Conservation (phyloP, 2,888 invertebrate genomes). For the Eristalis pertinax region DNA sequence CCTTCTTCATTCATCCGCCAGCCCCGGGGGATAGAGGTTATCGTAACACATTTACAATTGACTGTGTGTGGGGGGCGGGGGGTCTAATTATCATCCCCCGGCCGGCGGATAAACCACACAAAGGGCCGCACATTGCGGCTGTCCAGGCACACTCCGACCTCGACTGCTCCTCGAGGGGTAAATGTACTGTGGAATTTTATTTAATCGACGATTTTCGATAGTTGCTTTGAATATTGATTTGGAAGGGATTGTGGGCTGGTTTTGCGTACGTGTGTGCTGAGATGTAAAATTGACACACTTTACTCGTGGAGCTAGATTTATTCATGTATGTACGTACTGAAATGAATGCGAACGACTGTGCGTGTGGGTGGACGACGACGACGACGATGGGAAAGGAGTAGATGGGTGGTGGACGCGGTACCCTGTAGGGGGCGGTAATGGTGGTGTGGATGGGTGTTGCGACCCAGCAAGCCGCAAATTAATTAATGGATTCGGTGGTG, state of each 20-base stretch:
- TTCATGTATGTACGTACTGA: conserved; percentile 43
- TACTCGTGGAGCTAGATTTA: conserved; percentile 51
- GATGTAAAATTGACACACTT: conserved; percentile 63
- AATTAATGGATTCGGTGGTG: conserved; percentile 56
- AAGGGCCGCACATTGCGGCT: neutral
- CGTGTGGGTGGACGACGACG: neutral
- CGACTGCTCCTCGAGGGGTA: conserved; percentile 3
- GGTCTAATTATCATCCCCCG: conserved; percentile 60
- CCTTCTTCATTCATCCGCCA: conserved; percentile 28
- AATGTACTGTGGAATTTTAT: conserved; percentile 69
- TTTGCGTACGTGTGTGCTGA: conserved; percentile 31
- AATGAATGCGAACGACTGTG: neutral
- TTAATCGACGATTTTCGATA: conserved; percentile 68
- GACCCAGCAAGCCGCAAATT: conserved; percentile 59
- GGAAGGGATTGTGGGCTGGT: conserved; percentile 9
- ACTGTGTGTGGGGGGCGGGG: conserved; percentile 38
- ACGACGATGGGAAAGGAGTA: neutral
- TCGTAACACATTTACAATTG: conserved; percentile 69
- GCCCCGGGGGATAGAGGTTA: conserved; percentile 50
- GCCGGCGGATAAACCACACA: neutral
- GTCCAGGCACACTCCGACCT: neutral
- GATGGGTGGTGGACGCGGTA: neutral
- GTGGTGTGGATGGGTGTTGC: conserved; percentile 41
- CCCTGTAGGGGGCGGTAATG: neutral
- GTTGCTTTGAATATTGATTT: conserved; percentile 69